Base-by-base conservation (phyloP, 2,797 vertebrate genomes). In the Sebastes iracundus region DNA sequence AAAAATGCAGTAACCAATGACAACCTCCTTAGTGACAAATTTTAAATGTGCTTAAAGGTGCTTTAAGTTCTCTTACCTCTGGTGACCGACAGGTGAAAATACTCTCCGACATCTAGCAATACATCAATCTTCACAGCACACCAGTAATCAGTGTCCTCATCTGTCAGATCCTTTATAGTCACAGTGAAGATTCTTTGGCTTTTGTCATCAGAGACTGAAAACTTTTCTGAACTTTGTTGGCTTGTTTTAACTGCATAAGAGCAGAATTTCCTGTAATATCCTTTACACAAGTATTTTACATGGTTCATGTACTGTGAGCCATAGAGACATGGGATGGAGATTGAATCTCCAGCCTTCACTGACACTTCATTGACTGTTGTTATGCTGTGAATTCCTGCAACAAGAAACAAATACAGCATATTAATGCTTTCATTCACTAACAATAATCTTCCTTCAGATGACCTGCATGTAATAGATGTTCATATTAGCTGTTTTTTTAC, bases 251-350 rank as follows among this genome's bases (percentile, higher is more conserved):
- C 4, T 64, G 0, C 18, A 69, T 10, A 4, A 0, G 0, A 2
- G 62, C 91, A 91, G 0, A 0, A 0, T 0, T 0, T 0, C 74
- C 72, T 84, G 2, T 0, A 0, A 20, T 0, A 0, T 78, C 88
- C 91, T 85, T 75, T 0, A 84, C 90, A 93, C 60, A 88, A 68
- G 61, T 77, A 88, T 61, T 91, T 91, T 20, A 85, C 75, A 16
- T 84, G 0, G 14, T 77, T 0, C 33, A 0, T 58, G 75, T 90
- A 80, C 0, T 5, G 0, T 1, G 3, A 0, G 0, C 0, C 4
- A 73, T 93, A 91, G 13, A 53, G 62, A 84, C 86, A 91, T n/a
- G 88, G 91, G 25, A 93, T 78, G 2, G 77, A 18, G 62, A 93
- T 22, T 2, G 85, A 85, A 18, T 3, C 5, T 75, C 82, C 68